Conservation (phyloP, 2,888 invertebrate species). For the Pyrgus malvae region DNA sequence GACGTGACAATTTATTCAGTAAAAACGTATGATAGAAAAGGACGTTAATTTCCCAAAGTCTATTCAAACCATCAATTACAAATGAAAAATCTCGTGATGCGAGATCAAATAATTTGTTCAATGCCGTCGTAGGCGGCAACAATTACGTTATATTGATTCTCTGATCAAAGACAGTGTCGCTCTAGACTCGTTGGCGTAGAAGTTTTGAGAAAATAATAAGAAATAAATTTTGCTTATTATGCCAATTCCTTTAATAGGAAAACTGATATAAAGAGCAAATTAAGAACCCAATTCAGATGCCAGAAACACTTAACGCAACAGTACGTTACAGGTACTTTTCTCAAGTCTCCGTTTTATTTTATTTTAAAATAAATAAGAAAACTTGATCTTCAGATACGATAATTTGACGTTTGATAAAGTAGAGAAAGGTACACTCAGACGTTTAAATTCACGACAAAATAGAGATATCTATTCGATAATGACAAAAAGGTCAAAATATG, state of each 20-base stretch:
- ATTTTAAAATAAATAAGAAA: constrained; percentile 8
- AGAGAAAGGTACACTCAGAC: constrained; percentile 3
- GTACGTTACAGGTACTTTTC: not conserved
- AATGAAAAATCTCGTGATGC: constrained; percentile 12
- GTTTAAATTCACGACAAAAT: constrained; percentile 12
- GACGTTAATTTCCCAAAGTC: constrained; percentile 1
- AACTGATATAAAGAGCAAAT: not conserved
- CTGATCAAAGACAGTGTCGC: constrained; percentile 7
- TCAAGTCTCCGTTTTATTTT: not conserved
- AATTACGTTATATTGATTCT: constrained; percentile 19
- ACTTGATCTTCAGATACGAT: constrained; percentile 4
- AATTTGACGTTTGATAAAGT: constrained; percentile 22
- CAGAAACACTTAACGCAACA: not conserved
- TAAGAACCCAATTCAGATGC: not conserved
- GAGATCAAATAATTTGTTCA: constrained; percentile 18
- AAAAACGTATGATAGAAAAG: constrained; percentile 6
- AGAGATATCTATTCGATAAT: not conserved
- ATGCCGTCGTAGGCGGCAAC: not conserved
- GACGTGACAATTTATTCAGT: constrained; percentile 1
- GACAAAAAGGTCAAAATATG: not conserved
- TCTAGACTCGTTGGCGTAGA: not conserved
- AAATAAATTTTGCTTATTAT: not conserved
- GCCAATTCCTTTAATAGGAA: not conserved
- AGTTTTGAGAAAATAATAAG: constrained; percentile 3
- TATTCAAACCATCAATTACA: not conserved